These are phyloP conservation scores for Athene cunicularia DNA, from an alignment of 2,113 vertebrate species.

Conservation along the genomic window DNA sequence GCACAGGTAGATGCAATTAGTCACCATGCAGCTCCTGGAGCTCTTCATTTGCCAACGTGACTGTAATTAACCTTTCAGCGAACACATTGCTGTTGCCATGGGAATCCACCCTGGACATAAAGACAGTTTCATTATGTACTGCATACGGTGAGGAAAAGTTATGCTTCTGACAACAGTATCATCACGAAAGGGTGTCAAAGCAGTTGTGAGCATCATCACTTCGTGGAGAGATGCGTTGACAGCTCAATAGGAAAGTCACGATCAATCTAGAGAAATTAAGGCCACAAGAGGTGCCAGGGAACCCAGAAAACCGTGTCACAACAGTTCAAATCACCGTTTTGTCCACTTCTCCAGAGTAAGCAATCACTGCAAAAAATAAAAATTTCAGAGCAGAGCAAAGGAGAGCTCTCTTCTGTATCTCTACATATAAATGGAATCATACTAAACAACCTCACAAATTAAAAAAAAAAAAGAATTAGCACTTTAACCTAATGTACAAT, in stretches of 20 bases:
- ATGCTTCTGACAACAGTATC: rapidly evolving
- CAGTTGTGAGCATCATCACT: neutral
- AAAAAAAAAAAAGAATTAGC: neutral
- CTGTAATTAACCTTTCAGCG: slow-evolving; percentile 39
- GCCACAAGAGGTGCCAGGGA: neutral
- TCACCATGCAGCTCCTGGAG: neutral
- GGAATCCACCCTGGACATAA: slow-evolving; percentile 1
- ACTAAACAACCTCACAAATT: neutral
- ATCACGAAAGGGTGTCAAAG: neutral
- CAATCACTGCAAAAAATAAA: neutral
- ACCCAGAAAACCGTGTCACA: neutral
- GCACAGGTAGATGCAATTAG: neutral
- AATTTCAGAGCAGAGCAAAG: neutral
- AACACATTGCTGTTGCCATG: slow-evolving; percentile 12
- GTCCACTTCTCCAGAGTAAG: neutral
- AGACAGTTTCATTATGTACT: neutral
- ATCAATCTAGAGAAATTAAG: neutral
- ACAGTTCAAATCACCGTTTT: neutral
- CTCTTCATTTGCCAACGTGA: slow-evolving; percentile 8
- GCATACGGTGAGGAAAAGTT: neutral
- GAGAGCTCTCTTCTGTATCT: neutral
- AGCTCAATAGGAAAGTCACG: neutral
- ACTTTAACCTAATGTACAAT: neutral
- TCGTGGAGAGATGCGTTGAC: neutral
- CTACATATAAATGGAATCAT: neutral